phyloP scores from a whole-genome alignment of 2,797 vertebrate genomes.

The Enteromius argenteus region DNA sequence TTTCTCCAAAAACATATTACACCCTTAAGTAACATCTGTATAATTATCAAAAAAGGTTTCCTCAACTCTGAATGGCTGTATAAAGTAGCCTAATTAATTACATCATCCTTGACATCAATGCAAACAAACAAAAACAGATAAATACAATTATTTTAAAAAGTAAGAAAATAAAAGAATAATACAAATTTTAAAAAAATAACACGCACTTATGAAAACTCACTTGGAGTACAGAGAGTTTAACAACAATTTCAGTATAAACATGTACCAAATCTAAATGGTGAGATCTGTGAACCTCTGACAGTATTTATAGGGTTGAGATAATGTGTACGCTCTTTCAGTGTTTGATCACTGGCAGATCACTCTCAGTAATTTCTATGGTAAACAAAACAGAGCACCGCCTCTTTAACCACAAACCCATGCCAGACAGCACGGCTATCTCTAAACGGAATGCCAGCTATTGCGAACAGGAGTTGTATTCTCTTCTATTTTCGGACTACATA shows the following conservation, averaged over 20 bases:
- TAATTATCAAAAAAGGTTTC: background rate
- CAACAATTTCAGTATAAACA: background rate
- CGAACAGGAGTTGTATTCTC: constrained; percentile 66
- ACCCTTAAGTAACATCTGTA: background rate
- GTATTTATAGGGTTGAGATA: constrained; percentile 26
- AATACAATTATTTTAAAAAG: background rate
- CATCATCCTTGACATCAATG: background rate
- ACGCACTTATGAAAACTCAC: too few relatives aligned
- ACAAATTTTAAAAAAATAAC: background rate
- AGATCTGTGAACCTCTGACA: background rate
- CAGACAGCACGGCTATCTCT: constrained; percentile 62
- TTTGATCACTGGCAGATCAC: constrained; percentile 33
- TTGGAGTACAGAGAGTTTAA: background rate
- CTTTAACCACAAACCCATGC: constrained; percentile 61
- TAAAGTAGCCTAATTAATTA: background rate
- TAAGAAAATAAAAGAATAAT: background rate
- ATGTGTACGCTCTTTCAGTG: constrained; percentile 22
- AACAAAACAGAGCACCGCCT: constrained; percentile 54
- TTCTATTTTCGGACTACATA: constrained; percentile 66
- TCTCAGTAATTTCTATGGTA: constrained; percentile 41
- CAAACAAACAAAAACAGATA: background rate
- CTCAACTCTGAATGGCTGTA: background rate
- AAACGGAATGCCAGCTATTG: constrained; percentile 64
- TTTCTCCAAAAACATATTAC: background rate
- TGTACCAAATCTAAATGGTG: background rate